phyloP scores from a whole-genome alignment of 2,113 vertebrate species.

The Microcebus tavaratra region DNA sequence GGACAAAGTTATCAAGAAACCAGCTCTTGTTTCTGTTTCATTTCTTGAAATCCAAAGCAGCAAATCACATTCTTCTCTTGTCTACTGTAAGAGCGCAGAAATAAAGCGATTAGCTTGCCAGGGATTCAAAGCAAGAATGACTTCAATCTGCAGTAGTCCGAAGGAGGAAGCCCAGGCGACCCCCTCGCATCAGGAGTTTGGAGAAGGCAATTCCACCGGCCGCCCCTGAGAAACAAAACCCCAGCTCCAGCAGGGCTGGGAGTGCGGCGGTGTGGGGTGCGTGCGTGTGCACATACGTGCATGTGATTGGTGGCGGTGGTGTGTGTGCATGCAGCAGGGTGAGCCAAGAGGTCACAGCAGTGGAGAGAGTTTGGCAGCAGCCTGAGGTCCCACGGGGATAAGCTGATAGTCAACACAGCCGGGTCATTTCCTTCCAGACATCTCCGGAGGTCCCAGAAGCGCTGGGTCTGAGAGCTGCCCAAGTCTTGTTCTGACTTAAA shows the following conservation, averaged over 20 bases:
- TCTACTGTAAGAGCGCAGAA: conserved; percentile 27
- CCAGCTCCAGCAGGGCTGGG: neutral
- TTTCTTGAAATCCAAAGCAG: conserved; percentile 57
- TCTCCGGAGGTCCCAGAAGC: neutral
- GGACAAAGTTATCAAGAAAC: conserved; percentile 7
- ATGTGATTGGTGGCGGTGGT: neutral
- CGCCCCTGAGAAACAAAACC: neutral
- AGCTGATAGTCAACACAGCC: conserved; percentile 14
- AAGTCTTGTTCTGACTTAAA: conserved; percentile 20
- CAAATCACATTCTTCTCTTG: conserved; percentile 44
- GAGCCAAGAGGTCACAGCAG: neutral
- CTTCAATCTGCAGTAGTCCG: neutral
- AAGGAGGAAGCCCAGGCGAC: neutral
- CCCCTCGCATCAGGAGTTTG: neutral
- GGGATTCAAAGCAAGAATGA: conserved; percentile 1
- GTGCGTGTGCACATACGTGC: too few relatives aligned
- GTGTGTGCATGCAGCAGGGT: neutral
- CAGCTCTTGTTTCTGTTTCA: conserved; percentile 10
- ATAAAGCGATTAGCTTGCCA: conserved; percentile 6
- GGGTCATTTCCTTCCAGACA: conserved; percentile 5
- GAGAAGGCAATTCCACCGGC: neutral
- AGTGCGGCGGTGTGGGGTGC: neutral
- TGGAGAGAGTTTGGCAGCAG: neutral
- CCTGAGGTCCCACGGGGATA: neutral
- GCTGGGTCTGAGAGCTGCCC: neutral